phyloP scores from a whole-genome alignment of 2,113 vertebrate species.

The Fulica atra region DNA sequence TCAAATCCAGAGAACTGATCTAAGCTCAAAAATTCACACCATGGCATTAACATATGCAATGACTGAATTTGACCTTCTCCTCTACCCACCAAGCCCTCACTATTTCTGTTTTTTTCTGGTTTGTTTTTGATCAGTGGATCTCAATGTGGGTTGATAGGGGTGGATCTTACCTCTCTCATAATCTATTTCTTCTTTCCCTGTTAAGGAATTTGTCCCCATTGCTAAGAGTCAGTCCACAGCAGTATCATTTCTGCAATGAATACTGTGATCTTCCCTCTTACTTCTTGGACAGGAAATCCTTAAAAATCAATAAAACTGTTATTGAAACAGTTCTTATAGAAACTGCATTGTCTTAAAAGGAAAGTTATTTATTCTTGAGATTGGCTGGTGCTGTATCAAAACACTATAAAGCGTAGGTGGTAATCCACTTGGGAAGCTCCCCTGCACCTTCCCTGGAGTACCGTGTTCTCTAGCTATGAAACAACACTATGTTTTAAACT shows the following conservation, averaged over 20 bases:
- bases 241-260: not conserved
- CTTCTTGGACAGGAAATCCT: not conserved
- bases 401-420: not conserved
- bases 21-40: not conserved
- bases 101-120: not conserved
- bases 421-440: not conserved
- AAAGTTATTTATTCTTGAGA: not conserved
- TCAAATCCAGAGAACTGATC: not conserved
- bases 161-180: not conserved
- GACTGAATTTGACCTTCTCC: not conserved
- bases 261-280: not conserved
- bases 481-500: not conserved
- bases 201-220: not conserved
- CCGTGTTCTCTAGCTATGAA: not conserved
- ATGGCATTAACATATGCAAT: not conserved
- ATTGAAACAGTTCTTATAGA: not conserved
- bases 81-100: not conserved
- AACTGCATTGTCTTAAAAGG: not conserved
- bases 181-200: not conserved
- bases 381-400: not conserved
- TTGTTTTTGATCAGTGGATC: not conserved
- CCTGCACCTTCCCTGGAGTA: not conserved
- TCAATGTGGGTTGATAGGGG: rapidly evolving
- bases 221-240: not conserved
- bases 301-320: not conserved